Percentiles rank a stretch among this genome's conserved stretches.
Conservation (phyloP, 1,140 invertebrate genomes). For the Cydia amplana region DNA sequence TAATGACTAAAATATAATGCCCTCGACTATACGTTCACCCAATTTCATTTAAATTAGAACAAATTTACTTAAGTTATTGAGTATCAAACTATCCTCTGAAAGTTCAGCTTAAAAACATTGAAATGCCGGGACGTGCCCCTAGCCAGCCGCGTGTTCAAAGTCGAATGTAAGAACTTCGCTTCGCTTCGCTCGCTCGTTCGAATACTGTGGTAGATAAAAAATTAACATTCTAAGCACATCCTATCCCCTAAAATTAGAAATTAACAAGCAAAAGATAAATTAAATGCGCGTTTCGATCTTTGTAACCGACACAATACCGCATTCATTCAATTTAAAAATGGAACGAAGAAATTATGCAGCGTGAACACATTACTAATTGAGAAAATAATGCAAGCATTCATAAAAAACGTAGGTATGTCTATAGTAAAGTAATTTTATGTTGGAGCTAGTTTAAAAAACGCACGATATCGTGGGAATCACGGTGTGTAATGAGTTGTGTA, state of each 20-base stretch:
- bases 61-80: too few species aligned
- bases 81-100: too few species aligned
- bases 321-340: constrained; percentile 61
- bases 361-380: constrained; percentile 77
- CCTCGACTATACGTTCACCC: too few species aligned
- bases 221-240: constrained; percentile 39
- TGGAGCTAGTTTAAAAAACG: constrained; percentile 60
- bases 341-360: constrained; percentile 71
- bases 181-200: too few species aligned
- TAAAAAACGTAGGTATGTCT: not conserved
- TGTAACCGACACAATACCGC: constrained; percentile 46
- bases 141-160: too few species aligned
- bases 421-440: not conserved
- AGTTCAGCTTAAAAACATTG: too few species aligned
- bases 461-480: constrained; percentile 71
- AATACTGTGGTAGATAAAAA: not conserved
- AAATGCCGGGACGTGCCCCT: too few species aligned
- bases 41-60: too few species aligned
- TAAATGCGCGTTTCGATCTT: constrained; percentile 57
- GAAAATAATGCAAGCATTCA: constrained; percentile 48
- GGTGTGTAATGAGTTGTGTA: constrained; percentile 68
- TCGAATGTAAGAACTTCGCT: too few species aligned
- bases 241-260: constrained; percentile 42
- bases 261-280: constrained; percentile 51
- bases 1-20: too few species aligned